Conservation (phyloP, 2,113 vertebrate genomes). For the Pimephales promelas region DNA sequence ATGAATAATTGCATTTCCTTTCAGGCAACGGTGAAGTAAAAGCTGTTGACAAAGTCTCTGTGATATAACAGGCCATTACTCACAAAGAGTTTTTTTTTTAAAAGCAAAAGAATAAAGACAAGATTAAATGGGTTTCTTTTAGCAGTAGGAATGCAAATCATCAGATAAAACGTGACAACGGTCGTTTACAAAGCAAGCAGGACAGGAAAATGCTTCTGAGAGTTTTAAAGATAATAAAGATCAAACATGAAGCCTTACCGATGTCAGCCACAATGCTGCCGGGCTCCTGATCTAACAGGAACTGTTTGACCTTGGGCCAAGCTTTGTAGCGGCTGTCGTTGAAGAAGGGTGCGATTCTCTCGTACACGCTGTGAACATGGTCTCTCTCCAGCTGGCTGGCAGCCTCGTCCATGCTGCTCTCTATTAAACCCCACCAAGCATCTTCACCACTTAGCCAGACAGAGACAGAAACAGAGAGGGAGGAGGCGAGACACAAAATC, state of each 20-base stretch:
- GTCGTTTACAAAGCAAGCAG: background rate
- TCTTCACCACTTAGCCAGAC: slow-evolving; percentile 57
- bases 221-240: background rate
- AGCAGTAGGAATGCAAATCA: background rate
- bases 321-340: slow-evolving; percentile 78
- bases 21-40: background rate
- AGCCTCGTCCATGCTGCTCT: slow-evolving; percentile 78
- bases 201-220: background rate
- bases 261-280: slow-evolving; percentile 80
- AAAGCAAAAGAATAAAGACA: background rate
- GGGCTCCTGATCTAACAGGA: slow-evolving; percentile 77
- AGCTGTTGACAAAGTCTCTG: background rate
- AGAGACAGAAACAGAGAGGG: slow-evolving; percentile 25
- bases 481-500: background rate
- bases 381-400: slow-evolving; percentile 76
- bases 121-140: background rate
- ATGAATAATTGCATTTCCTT: slow-evolving; percentile 31
- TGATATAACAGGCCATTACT: background rate
- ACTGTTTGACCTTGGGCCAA: slow-evolving; percentile 79
- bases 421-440: slow-evolving; percentile 59
- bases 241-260: slow-evolving; percentile 63
- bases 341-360: slow-evolving; percentile 81
- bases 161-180: background rate
- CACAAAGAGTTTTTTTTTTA: background rate
- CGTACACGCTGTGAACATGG: slow-evolving; percentile 77